Conservation (phyloP, 2,113 vertebrate genomes). For the Rafetus swinhoei region DNA sequence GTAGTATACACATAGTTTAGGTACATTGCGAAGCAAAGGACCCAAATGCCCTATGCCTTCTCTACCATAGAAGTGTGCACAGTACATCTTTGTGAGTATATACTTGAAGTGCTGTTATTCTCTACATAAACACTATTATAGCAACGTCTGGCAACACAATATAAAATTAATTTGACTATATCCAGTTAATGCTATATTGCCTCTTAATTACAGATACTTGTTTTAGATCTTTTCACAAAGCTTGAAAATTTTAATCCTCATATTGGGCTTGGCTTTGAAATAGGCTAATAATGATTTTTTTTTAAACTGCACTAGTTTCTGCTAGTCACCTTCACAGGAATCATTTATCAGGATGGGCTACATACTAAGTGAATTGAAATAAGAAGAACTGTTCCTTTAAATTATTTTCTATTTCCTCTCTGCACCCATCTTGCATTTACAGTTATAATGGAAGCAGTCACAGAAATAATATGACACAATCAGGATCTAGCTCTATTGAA, state of each 20-base stretch:
- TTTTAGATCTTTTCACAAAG: slow-evolving; percentile 46
- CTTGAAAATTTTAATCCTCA: slow-evolving; percentile 53
- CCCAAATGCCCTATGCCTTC: background rate
- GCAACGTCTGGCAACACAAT: slow-evolving; percentile 19
- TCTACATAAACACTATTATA: slow-evolving; percentile 40
- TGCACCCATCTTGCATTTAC: background rate
- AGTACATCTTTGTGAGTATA: background rate
- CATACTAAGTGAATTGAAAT: background rate
- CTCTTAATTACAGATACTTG: slow-evolving; percentile 29
- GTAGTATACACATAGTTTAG: background rate
- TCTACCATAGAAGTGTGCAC: background rate
- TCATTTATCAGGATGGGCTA: background rate
- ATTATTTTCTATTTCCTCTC: background rate
- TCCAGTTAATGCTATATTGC: slow-evolving; percentile 12
- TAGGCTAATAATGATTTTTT: background rate
- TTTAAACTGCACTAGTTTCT: background rate
- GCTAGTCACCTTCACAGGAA: background rate
- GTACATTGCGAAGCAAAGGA: background rate
- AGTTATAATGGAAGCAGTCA: background rate
- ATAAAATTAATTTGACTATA: slow-evolving; percentile 66
- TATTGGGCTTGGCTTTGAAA: slow-evolving; percentile 2
- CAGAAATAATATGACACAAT: background rate
- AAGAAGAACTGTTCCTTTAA: background rate
- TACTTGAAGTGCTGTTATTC: background rate
- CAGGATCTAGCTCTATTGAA: background rate